phyloP scores from a whole-genome alignment of 2,888 invertebrate genomes.

The Spatulosminthurus flaviceps region DNA sequence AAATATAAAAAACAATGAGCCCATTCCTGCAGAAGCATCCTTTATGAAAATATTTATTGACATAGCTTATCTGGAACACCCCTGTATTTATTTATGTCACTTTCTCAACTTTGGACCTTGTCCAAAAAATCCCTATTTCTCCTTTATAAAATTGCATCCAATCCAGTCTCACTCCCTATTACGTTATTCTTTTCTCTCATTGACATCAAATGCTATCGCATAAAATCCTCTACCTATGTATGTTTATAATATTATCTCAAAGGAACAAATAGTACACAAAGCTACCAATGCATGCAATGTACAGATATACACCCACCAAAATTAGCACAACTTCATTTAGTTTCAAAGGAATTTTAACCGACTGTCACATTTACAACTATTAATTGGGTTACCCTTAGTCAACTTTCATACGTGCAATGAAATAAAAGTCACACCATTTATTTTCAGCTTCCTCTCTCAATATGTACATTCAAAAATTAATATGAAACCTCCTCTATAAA shows the following conservation, averaged over 20 bases:
- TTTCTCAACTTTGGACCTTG: conserved; percentile 6
- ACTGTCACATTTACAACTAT: neutral
- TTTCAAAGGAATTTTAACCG: conserved; percentile 10
- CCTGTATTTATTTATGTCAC: conserved; percentile 18
- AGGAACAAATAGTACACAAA: too few species aligned
- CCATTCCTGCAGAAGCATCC: neutral
- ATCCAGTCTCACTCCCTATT: too few species aligned
- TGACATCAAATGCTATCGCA: too few species aligned
- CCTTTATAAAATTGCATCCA: neutral
- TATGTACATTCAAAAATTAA: too few species aligned
- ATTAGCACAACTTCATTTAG: neutral
- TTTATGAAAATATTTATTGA: conserved; percentile 18
- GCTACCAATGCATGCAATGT: too few species aligned
- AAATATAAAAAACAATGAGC: conserved; percentile 9
- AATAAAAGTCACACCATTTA: neutral
- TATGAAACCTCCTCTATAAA: too few species aligned
- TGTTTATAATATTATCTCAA: too few species aligned
- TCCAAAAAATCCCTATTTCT: neutral
- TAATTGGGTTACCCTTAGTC: too few species aligned
- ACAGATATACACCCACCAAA: too few species aligned
- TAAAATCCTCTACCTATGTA: too few species aligned
- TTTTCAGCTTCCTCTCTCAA: neutral
- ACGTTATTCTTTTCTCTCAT: too few species aligned
- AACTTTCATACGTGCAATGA: neutral
- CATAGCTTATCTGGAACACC: conserved; percentile 7